These are phyloP conservation scores for Siniperca scherzeri DNA, from an alignment of 2,797 vertebrate species.

Conservation along the genomic window DNA sequence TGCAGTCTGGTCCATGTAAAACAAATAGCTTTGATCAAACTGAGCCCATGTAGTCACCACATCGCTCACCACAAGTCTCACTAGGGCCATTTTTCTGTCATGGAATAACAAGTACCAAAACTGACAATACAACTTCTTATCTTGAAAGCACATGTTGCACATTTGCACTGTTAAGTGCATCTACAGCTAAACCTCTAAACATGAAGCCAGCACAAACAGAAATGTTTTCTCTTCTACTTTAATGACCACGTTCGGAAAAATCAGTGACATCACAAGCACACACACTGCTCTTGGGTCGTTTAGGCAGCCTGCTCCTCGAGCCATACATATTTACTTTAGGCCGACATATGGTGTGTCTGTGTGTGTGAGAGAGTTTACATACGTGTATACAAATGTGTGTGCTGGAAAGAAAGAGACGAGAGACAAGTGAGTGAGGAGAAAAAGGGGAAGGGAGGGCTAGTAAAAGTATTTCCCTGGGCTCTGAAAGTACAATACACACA, in stretches of 20 bases:
- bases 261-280: neutral
- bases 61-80: conserved; percentile 18
- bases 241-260: neutral
- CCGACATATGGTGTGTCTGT: conserved; percentile 33
- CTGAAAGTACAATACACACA: conserved; percentile 62
- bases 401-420: conserved; percentile 27
- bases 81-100: conserved; percentile 18
- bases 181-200: conserved; percentile 6
- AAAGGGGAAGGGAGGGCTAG: conserved; percentile 32
- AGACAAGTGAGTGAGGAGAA: conserved; percentile 38
- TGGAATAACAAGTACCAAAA: conserved; percentile 35
- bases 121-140: conserved; percentile 22
- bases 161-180: conserved; percentile 15
- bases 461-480: conserved; percentile 70
- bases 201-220: conserved; percentile 13
- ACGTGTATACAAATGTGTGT: conserved; percentile 44
- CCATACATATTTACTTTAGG: conserved; percentile 31
- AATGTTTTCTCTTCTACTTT: neutral
- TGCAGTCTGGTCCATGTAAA: conserved; percentile 33
- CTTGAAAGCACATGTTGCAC: conserved; percentile 15
- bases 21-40: conserved; percentile 57
- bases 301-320: conserved; percentile 6
- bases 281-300: conserved; percentile 3
- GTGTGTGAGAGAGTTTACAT: conserved; percentile 39
- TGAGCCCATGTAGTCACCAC: conserved; percentile 30